Evolutionary conservation across 2,797 vertebrate species (phyloP), one percentile per base, ranked within the genome.

Genomic region (Pithecia hirsuta): DNA sequence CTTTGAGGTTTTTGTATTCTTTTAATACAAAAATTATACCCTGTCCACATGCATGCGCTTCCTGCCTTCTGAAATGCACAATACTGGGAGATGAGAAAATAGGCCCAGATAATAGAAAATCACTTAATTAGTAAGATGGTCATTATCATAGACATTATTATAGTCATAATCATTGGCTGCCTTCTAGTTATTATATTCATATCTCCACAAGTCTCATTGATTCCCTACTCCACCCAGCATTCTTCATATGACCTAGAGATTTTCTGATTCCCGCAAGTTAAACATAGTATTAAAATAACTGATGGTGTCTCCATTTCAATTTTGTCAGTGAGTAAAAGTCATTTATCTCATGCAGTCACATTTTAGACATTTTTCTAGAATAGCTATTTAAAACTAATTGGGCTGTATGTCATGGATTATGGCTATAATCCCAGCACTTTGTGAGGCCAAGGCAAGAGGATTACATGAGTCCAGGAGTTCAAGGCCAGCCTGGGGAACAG

Each of bases 351-450:
- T 59, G 55, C 30, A 72, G 50, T 78, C 28, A 94, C 46, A 22
- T 81, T 93, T 86, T 86, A 86, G 81, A 76, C 30, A 95, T 93
- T 75, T 93, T 95, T 84, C 50, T 89, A 89, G 59, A 94, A 59
- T 84, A 89, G 36, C 52, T 84, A 70, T 91, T 59, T 78, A 88
- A 84, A 92, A 79, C 17, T 33, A n/a, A n/a, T 50, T 50, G 30
- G 33, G 61, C 61, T 67, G 4, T 19, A 64, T 19, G 61, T 67
- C 33, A 15, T n/a, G 61, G 15, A 7, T 67, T n/a, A 67, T 67
- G 61, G 30, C 61, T 67, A 17, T 67, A 67, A 67, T 67, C 61
- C 61, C 61, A 67, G 61, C 7, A 67, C 30, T 67, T 67, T n/a
- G 61, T 33, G 61, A 67, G 2, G 61, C 61, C 61, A n/a, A 67